phyloP scores from a whole-genome alignment of 2,888 invertebrate species.

The Synanthedon tipuliformis region DNA sequence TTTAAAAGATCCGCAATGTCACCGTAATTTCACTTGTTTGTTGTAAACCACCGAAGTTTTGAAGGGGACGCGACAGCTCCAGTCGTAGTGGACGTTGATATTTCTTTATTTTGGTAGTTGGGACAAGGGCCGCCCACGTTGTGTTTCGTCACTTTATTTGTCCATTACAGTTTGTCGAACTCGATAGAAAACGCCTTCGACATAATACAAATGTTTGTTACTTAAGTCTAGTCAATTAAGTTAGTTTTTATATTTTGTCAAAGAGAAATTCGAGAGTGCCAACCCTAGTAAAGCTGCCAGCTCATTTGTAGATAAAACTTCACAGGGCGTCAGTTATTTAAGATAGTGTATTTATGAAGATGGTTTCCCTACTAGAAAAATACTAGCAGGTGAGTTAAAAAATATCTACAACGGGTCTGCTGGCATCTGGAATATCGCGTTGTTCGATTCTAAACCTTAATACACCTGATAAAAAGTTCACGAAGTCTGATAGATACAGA shows the following conservation, averaged over 20 bases:
- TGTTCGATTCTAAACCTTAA: too few relatives aligned
- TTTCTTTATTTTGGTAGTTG: constrained; percentile 15
- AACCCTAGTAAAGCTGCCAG: not conserved
- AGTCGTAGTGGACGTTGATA: constrained; percentile 6
- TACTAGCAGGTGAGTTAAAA: too few relatives aligned
- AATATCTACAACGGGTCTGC: too few relatives aligned
- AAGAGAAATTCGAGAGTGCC: not conserved
- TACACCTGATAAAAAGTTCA: too few relatives aligned
- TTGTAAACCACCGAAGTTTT: not conserved
- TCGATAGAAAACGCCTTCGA: constrained; percentile 10
- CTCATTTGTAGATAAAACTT: not conserved
- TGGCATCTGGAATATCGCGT: too few relatives aligned
- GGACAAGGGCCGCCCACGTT: constrained; percentile 22
- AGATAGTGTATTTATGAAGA: not conserved
- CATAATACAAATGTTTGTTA: constrained; percentile 2
- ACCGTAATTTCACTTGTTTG: not conserved
- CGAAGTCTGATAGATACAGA: too few relatives aligned
- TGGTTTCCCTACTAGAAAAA: too few relatives aligned
- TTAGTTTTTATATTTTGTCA: constrained; percentile 2
- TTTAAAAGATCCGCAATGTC: not conserved
- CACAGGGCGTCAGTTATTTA: not conserved
- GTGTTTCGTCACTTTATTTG: constrained; percentile 24
- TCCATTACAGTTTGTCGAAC: constrained; percentile 30
- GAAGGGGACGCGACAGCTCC: constrained; percentile 4
- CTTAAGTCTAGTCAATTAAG: constrained; percentile 1